Base-by-base conservation (phyloP, 1,140 invertebrate genomes). In the Harpegnathos saltator region DNA sequence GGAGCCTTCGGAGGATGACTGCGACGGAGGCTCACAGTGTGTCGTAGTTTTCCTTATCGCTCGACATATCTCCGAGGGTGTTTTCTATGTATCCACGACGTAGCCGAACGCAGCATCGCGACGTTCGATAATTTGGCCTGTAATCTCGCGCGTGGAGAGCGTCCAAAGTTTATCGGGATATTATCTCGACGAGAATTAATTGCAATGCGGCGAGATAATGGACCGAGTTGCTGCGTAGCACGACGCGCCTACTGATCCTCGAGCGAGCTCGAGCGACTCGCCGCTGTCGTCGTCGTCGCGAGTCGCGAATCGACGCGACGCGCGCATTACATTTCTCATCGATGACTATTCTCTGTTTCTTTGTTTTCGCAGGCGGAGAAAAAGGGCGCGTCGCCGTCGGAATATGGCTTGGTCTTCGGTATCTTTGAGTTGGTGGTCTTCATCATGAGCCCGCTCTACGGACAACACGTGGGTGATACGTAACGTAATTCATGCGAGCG, bases 391-490 rank as follows among this genome's bases (percentile, higher is more conserved):
- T 96, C 97, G 4, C 96, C 97, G 0, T 97, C 98, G 22, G 97
- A 98, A 89, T 98, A 98, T 95, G 98, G 98, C 2, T 94, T 99
- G 59, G 98, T 99, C 0, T 99, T 99, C 93, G 98, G 98, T 1
- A 95, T 98, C 38, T 99, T 98, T 94, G 98, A 99, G 92, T 94
- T 99, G n/a, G 96, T 98, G 0, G 98, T 99, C 29, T 98, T 99
- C 91, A 90, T 98, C 12, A 96, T 98, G 54, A 98, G 98, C 88
- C 98, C 98, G 0, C 86, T 99, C 17, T 98, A 98, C 93, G 98
- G 98, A 66, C 96, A 97, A 90, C 96, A 97, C 93, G 96, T 97
- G 91, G 95, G 95, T 95, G 9, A 44, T 9, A 44, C 29, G n/a
- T 56, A 29, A 72, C 26, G 81, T 58, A 44, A 84, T 74, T 58